Evolutionary conservation across 1,140 invertebrate species (phyloP).

Genomic region (Tetramorium simillimum): DNA sequence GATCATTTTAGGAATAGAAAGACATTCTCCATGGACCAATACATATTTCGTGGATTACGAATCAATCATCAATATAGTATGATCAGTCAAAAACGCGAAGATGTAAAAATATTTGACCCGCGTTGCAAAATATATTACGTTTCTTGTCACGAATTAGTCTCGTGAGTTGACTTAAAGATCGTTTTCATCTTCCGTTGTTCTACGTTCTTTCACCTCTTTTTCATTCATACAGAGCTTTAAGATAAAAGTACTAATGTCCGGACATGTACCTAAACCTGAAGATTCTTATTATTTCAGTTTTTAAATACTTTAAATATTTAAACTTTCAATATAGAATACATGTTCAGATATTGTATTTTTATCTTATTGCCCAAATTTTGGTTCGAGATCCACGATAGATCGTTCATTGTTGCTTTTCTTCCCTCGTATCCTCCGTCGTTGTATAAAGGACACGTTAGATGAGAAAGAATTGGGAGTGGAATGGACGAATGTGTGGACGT

Average conservation of each 20-base stretch:
- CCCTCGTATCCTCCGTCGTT: neutral
- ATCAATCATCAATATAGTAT: neutral
- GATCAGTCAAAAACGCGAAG: neutral
- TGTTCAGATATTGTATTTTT: too few species aligned
- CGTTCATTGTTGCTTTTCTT: conserved; percentile 16
- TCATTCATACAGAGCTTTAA: neutral
- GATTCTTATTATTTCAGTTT: too few species aligned
- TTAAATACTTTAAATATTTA: too few species aligned
- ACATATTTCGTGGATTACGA: neutral
- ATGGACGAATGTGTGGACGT: conserved; percentile 7
- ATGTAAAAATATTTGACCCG: neutral
- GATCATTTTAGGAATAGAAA: conserved; percentile 21
- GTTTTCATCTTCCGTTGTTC: neutral
- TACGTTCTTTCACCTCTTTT: neutral
- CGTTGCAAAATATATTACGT: neutral
- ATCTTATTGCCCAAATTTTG: neutral
- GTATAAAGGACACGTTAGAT: neutral
- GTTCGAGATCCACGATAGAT: conserved; percentile 20
- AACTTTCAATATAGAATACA: too few species aligned
- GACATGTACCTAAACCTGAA: too few species aligned
- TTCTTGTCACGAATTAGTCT: neutral
- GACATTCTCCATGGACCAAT: conserved; percentile 54
- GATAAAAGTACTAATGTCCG: too few species aligned
- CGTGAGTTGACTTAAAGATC: neutral
- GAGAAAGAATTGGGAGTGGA: conserved; percentile 11